phyloP scores from a whole-genome alignment of 2,113 vertebrate genomes.

The Isichthys henryi region DNA sequence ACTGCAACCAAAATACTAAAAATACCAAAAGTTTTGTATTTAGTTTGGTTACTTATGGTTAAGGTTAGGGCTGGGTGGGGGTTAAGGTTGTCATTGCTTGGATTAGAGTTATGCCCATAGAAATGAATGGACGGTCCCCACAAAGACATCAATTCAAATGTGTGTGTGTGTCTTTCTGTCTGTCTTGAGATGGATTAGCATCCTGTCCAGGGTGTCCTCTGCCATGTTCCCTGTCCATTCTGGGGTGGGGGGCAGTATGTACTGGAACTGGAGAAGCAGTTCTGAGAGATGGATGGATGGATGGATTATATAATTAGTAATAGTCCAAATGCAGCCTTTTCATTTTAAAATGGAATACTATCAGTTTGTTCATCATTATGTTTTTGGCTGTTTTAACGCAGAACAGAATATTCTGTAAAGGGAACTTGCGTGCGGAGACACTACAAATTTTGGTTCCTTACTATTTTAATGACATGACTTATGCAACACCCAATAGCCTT shows the following conservation, averaged over 20 bases:
- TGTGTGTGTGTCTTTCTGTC: background rate
- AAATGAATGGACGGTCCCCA: no score
- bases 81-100: no score
- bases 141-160: background rate
- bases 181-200: background rate
- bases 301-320: background rate
- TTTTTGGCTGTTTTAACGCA: background rate
- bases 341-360: background rate
- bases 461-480: background rate
- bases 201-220: background rate
- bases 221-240: background rate
- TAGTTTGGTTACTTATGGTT: no score
- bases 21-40: no score
- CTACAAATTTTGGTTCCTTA: background rate
- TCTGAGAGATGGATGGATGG: background rate
- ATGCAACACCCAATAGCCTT: background rate
- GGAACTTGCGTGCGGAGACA: background rate
- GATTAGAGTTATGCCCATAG: no score
- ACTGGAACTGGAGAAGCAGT: background rate
- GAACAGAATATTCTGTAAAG: background rate
- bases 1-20: no score
- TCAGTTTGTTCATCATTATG: background rate
- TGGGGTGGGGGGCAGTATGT: background rate
- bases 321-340: background rate
- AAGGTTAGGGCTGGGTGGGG: no score